phyloP scores from a whole-genome alignment of 2,797 vertebrate genomes.

The Bovichtus diacanthus region DNA sequence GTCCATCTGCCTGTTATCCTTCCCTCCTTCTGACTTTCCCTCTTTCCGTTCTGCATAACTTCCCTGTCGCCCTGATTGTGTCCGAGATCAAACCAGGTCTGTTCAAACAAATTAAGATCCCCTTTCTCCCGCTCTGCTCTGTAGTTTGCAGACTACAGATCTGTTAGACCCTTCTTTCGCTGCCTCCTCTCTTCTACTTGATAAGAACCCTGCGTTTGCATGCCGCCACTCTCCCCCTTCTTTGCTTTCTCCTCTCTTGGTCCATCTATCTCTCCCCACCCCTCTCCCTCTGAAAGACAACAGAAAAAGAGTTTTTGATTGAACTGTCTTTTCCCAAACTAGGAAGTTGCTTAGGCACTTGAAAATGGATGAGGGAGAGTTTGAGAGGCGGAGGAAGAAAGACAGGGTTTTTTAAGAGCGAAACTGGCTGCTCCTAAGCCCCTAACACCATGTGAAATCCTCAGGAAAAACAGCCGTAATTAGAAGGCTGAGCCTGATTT shows the following conservation, averaged over 20 bases:
- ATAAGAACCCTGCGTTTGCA: conserved; percentile 38
- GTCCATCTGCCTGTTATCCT: conserved; percentile 34
- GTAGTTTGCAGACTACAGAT: conserved; percentile 18
- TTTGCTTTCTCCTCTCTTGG: conserved; percentile 19
- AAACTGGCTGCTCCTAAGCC: conserved; percentile 65
- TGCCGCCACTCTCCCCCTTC: conserved; percentile 31
- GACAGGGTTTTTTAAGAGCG: conserved; percentile 23
- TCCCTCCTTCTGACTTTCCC: conserved; percentile 6
- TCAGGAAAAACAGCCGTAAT: conserved; percentile 55
- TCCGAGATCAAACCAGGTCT: conserved; percentile 41
- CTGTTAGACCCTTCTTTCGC: conserved; percentile 3
- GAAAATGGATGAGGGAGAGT: conserved; percentile 17
- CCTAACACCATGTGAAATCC: conserved; percentile 62
- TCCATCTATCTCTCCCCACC: conserved; percentile 15
- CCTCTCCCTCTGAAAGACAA: conserved; percentile 38
- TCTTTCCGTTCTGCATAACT: conserved; percentile 26
- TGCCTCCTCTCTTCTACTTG: conserved; percentile 16
- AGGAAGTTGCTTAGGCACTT: conserved; percentile 47
- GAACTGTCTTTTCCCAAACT: conserved; percentile 53
- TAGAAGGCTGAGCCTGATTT: conserved; percentile 48
- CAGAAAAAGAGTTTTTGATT: conserved; percentile 52
- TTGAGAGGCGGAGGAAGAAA: conserved; percentile 7
- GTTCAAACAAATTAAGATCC: conserved; percentile 29
- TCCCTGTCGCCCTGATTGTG: conserved; percentile 27
- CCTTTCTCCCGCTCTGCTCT: conserved; percentile 7